phyloP scores from a whole-genome alignment of 1,140 invertebrate genomes.

The Carcinoscorpius rotundicauda region DNA sequence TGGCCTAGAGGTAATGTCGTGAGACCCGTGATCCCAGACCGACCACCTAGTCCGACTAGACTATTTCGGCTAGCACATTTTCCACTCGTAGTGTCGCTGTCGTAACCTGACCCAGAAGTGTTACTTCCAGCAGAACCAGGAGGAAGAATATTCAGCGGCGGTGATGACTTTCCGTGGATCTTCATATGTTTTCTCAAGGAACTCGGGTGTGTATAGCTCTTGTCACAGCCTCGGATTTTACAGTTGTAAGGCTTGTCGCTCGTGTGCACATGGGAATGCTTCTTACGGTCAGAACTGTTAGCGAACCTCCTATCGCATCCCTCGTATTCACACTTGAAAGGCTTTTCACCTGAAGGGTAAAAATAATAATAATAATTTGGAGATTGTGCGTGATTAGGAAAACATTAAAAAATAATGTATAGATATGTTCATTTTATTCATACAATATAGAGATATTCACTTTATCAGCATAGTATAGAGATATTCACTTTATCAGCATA shows the following conservation, averaged over 20 bases:
- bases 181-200: slow-evolving; percentile 97
- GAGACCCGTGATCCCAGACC: no score
- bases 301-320: slow-evolving; percentile 94
- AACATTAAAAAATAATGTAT: no score
- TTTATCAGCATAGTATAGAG: no score
- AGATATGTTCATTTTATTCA: no score
- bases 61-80: no score
- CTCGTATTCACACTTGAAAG: slow-evolving; percentile 93
- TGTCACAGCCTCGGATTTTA: slow-evolving; percentile 88
- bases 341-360: slow-evolving; percentile 85
- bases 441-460: no score
- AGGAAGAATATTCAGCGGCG: slow-evolving; percentile 24
- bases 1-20: no score
- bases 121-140: not conserved
- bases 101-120: slow-evolving; percentile 30
- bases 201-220: slow-evolving; percentile 97
- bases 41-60: no score
- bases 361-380: not conserved
- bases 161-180: slow-evolving; percentile 50
- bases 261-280: slow-evolving; percentile 97
- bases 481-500: no score
- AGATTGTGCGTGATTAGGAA: no score
- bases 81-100: slow-evolving; percentile 20
- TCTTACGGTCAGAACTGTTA: slow-evolving; percentile 96
- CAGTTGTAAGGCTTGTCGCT: slow-evolving; percentile 99